phyloP scores from a whole-genome alignment of 92 coral and sea anemone genomes.

The Pocillopora grandis region DNA sequence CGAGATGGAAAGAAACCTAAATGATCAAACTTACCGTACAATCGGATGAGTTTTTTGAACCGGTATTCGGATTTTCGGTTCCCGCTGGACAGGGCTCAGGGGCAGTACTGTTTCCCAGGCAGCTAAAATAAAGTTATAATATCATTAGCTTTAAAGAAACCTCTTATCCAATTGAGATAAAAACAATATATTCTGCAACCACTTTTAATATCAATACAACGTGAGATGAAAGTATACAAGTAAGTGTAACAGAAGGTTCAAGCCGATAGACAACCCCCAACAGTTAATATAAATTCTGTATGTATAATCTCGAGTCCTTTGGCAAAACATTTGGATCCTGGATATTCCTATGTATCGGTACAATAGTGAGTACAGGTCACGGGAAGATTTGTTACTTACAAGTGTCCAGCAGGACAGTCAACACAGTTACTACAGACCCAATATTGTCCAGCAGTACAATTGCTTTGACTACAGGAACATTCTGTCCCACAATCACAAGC shows the following conservation, averaged over 20 bases:
- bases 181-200: slow-evolving; percentile 28
- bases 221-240: slow-evolving; percentile 3
- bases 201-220: slow-evolving; percentile 20
- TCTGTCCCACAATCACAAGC: slow-evolving; percentile 88
- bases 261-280: not conserved
- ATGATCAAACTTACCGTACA: slow-evolving; percentile 72
- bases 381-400: slow-evolving; percentile 61
- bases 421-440: slow-evolving; percentile 83
- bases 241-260: not conserved
- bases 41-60: slow-evolving; percentile 54
- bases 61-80: slow-evolving; percentile 69
- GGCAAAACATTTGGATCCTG: not conserved
- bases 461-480: slow-evolving; percentile 79
- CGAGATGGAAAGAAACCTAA: not conserved
- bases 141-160: not conserved
- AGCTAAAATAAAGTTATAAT: slow-evolving; percentile 50
- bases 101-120: slow-evolving; percentile 81
- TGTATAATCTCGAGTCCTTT: not conserved
- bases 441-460: slow-evolving; percentile 89
- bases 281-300: not conserved
- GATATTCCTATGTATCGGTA: not conserved
- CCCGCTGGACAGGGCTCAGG: slow-evolving; percentile 79
- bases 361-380: not conserved
- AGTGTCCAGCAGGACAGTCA: slow-evolving; percentile 92
- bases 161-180: slow-evolving; percentile 24